phyloP scores from a whole-genome alignment of 1,140 invertebrate genomes.

The Meloidogyne floridensis region DNA sequence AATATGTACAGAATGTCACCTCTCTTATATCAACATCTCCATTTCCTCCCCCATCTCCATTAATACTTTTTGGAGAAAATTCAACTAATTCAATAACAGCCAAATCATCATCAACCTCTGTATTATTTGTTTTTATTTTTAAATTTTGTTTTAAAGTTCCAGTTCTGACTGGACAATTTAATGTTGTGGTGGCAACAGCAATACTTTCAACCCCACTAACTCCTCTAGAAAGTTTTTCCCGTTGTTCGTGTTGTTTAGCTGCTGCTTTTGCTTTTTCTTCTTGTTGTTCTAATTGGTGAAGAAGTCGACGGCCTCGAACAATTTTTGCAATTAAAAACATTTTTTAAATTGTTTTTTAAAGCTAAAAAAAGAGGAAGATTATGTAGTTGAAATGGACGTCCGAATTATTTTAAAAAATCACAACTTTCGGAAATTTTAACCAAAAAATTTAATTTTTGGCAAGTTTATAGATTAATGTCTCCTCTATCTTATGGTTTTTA shows the following conservation, averaged over 20 bases:
- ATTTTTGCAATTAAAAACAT: slow-evolving; percentile 56
- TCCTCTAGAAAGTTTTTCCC: slow-evolving; percentile 23
- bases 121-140: not conserved
- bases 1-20: not conserved
- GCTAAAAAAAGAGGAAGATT: not conserved
- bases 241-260: slow-evolving; percentile 10
- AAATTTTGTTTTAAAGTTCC: not conserved
- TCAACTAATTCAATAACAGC: slow-evolving; percentile 17
- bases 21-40: not conserved
- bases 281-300: slow-evolving; percentile 52
- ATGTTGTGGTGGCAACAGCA: not conserved
- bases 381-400: not conserved
- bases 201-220: not conserved
- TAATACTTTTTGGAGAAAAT: not conserved
- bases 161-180: not conserved
- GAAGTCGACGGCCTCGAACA: slow-evolving; percentile 47
- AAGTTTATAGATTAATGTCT: not conserved
- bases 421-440: not conserved
- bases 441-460: not conserved
- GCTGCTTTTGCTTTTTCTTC: slow-evolving; percentile 53
- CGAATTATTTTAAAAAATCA: not conserved
- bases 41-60: not conserved
- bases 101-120: slow-evolving; percentile 4
- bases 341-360: not conserved
- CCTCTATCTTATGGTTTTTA: not conserved